A percentile compares a stretch with the other conserved stretches of the same genome.
These are phyloP conservation scores for Sapajus apella DNA, from an alignment of 2,113 vertebrate genomes.

Conservation along the genomic window DNA sequence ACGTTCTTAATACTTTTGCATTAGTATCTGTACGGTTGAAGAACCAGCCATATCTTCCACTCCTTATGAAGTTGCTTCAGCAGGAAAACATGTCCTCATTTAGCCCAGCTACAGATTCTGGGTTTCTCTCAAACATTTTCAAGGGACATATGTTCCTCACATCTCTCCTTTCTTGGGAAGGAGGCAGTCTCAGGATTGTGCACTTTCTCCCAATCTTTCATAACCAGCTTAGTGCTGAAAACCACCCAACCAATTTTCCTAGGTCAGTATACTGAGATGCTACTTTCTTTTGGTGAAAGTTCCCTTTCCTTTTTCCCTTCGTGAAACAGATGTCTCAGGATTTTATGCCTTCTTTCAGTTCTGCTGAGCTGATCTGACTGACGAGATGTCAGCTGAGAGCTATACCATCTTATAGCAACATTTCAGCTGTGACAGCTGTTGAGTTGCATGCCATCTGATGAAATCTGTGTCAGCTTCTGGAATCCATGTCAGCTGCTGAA, in stretches of 20 bases:
- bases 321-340: background rate
- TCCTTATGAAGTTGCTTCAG: background rate
- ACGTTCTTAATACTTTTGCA: background rate
- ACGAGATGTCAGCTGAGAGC: background rate
- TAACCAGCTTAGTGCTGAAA: background rate
- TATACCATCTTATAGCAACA: background rate
- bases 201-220: background rate
- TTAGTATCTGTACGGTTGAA: background rate
- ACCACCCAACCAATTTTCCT: background rate
- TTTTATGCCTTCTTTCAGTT: background rate
- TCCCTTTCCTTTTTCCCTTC: background rate
- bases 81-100: background rate
- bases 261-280: background rate
- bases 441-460: background rate
- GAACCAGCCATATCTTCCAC: background rate
- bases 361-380: background rate
- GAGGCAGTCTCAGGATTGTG: background rate
- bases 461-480: background rate
- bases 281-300: background rate
- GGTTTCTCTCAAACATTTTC: background rate
- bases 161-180: background rate
- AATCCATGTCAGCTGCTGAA: background rate
- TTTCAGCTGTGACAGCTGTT: background rate
- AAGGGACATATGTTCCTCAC: background rate
- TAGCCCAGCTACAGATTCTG: background rate